A percentile compares a stretch with the other conserved stretches of the same genome.
These are phyloP conservation scores for Lepilemur septentrionalis DNA, from an alignment of 2,797 vertebrate genomes.

Conservation along the genomic window DNA sequence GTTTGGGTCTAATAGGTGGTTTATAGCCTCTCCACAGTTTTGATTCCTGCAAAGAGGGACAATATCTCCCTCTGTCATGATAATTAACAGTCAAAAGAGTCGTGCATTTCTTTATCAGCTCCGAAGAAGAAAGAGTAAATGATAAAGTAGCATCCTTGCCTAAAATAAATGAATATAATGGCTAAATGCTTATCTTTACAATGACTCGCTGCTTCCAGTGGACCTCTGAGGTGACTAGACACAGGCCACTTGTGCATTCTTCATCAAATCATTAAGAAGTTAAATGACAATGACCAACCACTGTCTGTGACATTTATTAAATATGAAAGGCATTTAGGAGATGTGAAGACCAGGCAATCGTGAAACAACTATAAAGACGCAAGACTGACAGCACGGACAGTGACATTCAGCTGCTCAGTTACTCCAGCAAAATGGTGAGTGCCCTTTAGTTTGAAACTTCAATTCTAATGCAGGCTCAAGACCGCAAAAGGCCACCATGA, in stretches of 20 bases:
- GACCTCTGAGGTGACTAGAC: neutral
- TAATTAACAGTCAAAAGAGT: neutral
- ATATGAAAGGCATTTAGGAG: neutral
- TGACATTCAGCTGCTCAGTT: conserved; percentile 36
- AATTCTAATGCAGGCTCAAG: conserved; percentile 27
- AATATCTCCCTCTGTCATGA: neutral
- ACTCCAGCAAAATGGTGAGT: conserved; percentile 4
- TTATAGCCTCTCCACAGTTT: neutral
- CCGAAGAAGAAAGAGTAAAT: conserved; percentile 23
- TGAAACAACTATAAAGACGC: neutral
- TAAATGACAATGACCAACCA: neutral
- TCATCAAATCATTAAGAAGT: conserved; percentile 10
- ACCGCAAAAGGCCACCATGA: conserved; percentile 20
- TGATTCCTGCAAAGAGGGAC: neutral
- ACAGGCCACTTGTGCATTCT: neutral
- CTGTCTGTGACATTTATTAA: neutral
- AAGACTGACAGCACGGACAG: neutral
- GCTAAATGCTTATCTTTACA: conserved; percentile 1
- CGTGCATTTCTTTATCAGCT: conserved; percentile 1
- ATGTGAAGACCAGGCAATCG: neutral
- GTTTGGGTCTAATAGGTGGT: neutral
- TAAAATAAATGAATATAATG: conserved; percentile 25
- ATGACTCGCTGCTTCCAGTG: neutral
- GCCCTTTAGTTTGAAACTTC: conserved; percentile 46
- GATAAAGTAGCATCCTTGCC: neutral